Conservation (phyloP, 2,797 vertebrate species). For the Sternarchorhynchus goeldii region DNA sequence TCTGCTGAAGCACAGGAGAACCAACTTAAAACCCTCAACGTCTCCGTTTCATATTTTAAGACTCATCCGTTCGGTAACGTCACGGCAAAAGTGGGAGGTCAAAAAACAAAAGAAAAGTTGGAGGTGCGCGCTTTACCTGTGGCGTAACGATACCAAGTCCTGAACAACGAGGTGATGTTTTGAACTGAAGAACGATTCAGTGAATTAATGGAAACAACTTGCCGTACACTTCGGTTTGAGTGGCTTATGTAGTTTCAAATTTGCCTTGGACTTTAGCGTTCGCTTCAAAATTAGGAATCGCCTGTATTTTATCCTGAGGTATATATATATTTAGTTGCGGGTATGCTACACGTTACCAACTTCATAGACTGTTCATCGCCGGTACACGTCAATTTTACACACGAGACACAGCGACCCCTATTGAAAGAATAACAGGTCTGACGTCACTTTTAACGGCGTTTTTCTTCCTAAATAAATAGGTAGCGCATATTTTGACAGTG, state of each 20-base stretch:
- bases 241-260: background rate
- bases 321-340: background rate
- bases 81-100: constrained; percentile 74
- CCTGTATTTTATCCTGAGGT: too few relatives aligned
- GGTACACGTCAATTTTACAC: background rate
- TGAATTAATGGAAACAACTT: background rate
- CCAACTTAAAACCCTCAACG: constrained; percentile 31
- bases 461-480: background rate
- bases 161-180: background rate
- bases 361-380: background rate
- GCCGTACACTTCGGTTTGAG: background rate
- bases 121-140: constrained; percentile 42
- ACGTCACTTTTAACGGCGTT: background rate
- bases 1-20: constrained; percentile 20
- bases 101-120: constrained; percentile 25
- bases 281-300: too few relatives aligned
- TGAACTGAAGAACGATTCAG: background rate
- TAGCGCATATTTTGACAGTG: background rate
- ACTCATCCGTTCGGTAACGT: constrained; percentile 69
- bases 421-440: background rate
- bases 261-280: fast-evolving
- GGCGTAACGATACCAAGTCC: background rate
- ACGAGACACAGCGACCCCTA: constrained; percentile 48
- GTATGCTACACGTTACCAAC: background rate
- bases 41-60: constrained; percentile 66